A percentile compares a stretch with the other conserved stretches of the same genome.
Evolutionary conservation across 2,888 invertebrate genomes (phyloP).

Genomic region (Drosophila birchii): DNA sequence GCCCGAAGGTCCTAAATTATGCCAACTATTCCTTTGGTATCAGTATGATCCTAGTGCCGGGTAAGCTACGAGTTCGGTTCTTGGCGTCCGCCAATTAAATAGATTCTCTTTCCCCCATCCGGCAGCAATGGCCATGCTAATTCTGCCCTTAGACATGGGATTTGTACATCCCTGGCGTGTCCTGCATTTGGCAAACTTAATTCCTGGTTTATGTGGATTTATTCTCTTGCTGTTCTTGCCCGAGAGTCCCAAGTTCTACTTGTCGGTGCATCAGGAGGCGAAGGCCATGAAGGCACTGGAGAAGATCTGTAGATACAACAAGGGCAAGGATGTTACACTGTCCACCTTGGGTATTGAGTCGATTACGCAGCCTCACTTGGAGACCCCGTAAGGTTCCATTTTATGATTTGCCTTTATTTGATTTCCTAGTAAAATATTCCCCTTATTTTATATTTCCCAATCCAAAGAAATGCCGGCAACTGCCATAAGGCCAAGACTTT

Average conservation of each 20-base stretch:
- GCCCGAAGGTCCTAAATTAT: conserved; percentile 38
- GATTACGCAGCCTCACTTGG: conserved; percentile 1
- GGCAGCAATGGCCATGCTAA: conserved; percentile 6
- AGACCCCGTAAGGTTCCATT: neutral
- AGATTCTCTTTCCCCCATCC: neutral
- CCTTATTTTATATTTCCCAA: neutral
- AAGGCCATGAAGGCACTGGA: conserved; percentile 42
- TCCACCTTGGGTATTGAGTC: conserved; percentile 29
- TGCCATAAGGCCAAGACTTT: neutral
- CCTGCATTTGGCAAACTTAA: conserved; percentile 1
- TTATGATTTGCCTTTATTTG: too few relatives aligned
- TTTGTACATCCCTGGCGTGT: conserved; percentile 47
- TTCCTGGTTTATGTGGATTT: conserved; percentile 21
- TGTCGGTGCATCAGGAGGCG: conserved; percentile 3
- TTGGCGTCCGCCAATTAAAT: neutral
- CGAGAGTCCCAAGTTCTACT: conserved; percentile 49
- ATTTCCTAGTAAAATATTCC: neutral
- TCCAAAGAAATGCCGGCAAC: too few relatives aligned
- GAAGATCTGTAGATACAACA: conserved; percentile 38
- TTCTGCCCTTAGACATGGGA: conserved; percentile 11
- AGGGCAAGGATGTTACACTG: conserved; percentile 19
- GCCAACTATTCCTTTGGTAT: conserved; percentile 15
- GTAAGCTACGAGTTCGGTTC: conserved; percentile 19
- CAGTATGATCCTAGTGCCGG: conserved; percentile 32
- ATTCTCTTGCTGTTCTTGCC: conserved; percentile 28